phyloP scores from a whole-genome alignment of 2,888 invertebrate species.

The Philereme vetulata region DNA sequence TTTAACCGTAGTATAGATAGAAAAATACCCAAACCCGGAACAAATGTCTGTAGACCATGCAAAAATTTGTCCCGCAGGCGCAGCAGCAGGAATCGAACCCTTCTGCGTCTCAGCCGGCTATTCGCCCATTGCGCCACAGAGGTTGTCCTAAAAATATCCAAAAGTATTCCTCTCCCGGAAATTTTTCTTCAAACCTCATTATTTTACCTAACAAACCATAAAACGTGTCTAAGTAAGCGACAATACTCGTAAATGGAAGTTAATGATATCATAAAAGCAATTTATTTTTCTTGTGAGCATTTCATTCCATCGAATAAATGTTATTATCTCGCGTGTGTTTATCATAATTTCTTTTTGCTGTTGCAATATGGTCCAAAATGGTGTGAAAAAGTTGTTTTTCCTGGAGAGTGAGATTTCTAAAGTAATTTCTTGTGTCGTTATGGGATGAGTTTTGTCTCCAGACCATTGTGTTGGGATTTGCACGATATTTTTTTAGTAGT shows the following conservation, averaged over 20 bases:
- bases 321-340: slow-evolving; percentile 35
- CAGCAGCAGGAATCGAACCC: too few species aligned
- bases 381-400: slow-evolving; percentile 30
- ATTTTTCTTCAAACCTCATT: slow-evolving; percentile 18
- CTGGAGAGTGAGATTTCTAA: slow-evolving; percentile 38
- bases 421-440: slow-evolving; percentile 64
- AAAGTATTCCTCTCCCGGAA: too few species aligned
- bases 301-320: slow-evolving; percentile 43
- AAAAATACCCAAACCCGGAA: too few species aligned
- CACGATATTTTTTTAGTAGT: slow-evolving; percentile 22
- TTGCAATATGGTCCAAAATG: slow-evolving; percentile 39
- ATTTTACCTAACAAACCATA: slow-evolving; percentile 41
- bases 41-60: too few species aligned
- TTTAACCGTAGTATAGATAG: too few species aligned
- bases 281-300: slow-evolving; percentile 48
- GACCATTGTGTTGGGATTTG: slow-evolving; percentile 48
- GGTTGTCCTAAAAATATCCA: too few species aligned
- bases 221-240: slow-evolving; percentile 50
- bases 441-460: slow-evolving; percentile 41
- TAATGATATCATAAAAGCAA: slow-evolving; percentile 55
- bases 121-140: too few species aligned
- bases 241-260: slow-evolving; percentile 46
- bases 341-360: slow-evolving; percentile 31
- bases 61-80: too few species aligned
- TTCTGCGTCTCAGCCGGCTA: too few species aligned